These are phyloP conservation scores for Castor canadensis DNA, from an alignment of 2,113 vertebrate species.

Conservation along the genomic window DNA sequence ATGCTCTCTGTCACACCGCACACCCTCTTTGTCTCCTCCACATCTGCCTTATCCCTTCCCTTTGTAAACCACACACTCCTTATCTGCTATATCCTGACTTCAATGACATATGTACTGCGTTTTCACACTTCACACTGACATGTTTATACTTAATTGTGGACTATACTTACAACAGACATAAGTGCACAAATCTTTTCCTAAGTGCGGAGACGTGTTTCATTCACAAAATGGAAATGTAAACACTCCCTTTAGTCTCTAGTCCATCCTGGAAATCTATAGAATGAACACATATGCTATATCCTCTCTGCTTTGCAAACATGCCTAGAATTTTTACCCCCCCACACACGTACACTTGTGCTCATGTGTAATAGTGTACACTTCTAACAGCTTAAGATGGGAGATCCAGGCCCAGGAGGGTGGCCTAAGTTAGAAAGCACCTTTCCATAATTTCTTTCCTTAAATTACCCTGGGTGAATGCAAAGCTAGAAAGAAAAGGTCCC, in stretches of 20 bases:
- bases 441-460: background rate
- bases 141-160: background rate
- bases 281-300: background rate
- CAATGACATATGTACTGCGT: background rate
- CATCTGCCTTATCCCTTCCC: background rate
- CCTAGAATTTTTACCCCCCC: background rate
- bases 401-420: background rate
- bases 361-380: fast-evolving
- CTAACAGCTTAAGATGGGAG: background rate
- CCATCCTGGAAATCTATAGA: background rate
- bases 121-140: background rate
- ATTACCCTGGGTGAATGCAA: background rate
- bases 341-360: background rate
- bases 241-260: background rate
- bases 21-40: background rate
- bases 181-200: background rate
- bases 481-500: background rate
- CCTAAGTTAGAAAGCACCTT: background rate
- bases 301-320: background rate
- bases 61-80: background rate
- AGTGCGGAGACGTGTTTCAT: background rate
- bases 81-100: background rate
- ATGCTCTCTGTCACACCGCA: background rate
- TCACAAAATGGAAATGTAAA: background rate
- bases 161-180: background rate